Evolutionary conservation across 2,113 vertebrate genomes (phyloP), one percentile per base, ranked within the genome.

Genomic region (Ammodytes dubius): DNA sequence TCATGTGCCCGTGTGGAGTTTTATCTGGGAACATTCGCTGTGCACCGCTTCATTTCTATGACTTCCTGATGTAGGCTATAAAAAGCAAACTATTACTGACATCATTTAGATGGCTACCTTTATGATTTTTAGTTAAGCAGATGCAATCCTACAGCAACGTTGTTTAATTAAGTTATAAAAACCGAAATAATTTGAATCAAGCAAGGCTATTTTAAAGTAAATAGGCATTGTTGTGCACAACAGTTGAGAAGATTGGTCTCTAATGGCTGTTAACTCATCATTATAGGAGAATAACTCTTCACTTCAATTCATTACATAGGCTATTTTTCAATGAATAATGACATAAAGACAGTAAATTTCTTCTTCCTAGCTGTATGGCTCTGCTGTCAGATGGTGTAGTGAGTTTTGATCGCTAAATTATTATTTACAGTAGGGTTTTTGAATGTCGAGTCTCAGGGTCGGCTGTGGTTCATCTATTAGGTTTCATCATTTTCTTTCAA

Each of bases 401-500:
- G 54, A 73, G 9, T 46, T 58, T 49, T 70, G 53, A 76, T 67
- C 19, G 57, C 4, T 39, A 1, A 67, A 45, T 63, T 74, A 42
- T 43, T 66, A 81, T 84, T 57, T 46, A 6, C 4, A 7, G 35
- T 8, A 11, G 35, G 27, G 10, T 27, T 39, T 65, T 64, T 63
- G 9, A 75, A 54, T n/a, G 43, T 49, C 15, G 7, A 45, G 83
- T 74, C 65, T 65, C 50, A 39, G 66, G 82, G 63, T 40, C 49
- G 54, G 72, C 63, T 49, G 47, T 53, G 53, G 6, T 56, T 72
- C 1, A 5, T 67, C 57, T 49, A 52, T 66, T 76, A 75, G 68
- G 64, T 63, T 81, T 75, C 2, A 15, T 72, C 54, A 53, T 57
- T 61, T 85, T 81, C 70, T 73, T 87, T 90, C 56, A 75, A 78